Conservation (phyloP, 2,113 vertebrate species). For the Toxotes chatareus region DNA sequence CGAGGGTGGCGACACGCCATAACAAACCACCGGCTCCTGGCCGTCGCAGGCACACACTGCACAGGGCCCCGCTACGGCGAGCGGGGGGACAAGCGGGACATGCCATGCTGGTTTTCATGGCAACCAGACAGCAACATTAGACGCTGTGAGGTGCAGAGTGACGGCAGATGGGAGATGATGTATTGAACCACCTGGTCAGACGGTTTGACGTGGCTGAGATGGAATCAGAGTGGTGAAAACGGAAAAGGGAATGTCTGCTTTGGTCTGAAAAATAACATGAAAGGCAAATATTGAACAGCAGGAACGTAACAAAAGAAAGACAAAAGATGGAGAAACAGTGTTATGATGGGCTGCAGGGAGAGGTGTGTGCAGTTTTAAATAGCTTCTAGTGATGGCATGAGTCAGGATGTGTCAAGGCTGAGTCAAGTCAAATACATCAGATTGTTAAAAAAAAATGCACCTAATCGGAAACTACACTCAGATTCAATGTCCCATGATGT, state of each 20-base stretch:
- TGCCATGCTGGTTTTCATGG: conserved; percentile 63
- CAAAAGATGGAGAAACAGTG: conserved; percentile 20
- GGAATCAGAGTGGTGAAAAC: conserved; percentile 35
- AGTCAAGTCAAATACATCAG: conserved; percentile 45
- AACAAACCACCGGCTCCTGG: conserved; percentile 80
- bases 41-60: conserved; percentile 58
- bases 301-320: background rate
- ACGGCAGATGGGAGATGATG: conserved; percentile 63
- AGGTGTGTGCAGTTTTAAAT: conserved; percentile 32
- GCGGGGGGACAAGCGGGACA: conserved; percentile 45
- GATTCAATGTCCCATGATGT: background rate
- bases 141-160: conserved; percentile 64
- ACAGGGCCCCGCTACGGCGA: conserved; percentile 29
- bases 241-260: conserved; percentile 21
- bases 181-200: conserved; percentile 62
- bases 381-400: conserved; percentile 19
- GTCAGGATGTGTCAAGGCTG: conserved; percentile 55
- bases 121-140: conserved; percentile 74
- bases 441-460: background rate
- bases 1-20: conserved; percentile 78
- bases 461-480: conserved; percentile 12
- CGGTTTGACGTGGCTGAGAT: conserved; percentile 39
- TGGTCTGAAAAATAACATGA: conserved; percentile 23
- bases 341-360: conserved; percentile 13
- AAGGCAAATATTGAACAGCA: conserved; percentile 14